phyloP scores from a whole-genome alignment of 2,113 vertebrate species.

The Ovis canadensis region DNA sequence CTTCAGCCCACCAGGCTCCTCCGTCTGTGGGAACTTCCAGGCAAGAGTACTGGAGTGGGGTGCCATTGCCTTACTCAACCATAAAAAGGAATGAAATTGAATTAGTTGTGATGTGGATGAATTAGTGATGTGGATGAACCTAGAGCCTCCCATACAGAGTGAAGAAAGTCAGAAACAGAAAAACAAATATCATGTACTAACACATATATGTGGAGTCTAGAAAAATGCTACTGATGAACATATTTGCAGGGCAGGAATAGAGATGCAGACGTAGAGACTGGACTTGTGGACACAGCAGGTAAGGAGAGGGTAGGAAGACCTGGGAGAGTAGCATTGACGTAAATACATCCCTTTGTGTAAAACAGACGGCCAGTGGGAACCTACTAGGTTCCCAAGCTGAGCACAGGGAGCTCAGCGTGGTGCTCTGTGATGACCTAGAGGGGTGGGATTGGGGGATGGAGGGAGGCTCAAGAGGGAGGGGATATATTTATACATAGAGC shows the following conservation, averaged over 20 bases:
- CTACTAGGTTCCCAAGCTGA: too few relatives aligned
- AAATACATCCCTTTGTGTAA: fast-evolving
- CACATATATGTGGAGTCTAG: neutral
- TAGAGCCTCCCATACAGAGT: neutral
- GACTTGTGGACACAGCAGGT: neutral
- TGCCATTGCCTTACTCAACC: neutral
- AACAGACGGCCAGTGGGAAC: neutral
- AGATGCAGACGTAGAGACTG: neutral
- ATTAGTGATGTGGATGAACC: neutral
- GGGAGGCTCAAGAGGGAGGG: neutral
- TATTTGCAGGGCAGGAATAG: neutral
- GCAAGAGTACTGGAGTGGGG: too few relatives aligned
- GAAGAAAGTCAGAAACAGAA: neutral
- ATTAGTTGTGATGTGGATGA: neutral
- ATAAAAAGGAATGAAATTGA: neutral
- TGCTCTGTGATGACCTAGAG: neutral
- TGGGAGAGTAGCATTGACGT: neutral
- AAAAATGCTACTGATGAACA: neutral
- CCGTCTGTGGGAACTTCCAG: too few relatives aligned
- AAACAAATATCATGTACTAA: neutral
- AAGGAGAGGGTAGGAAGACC: neutral
- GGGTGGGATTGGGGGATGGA: neutral
- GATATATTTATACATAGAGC: neutral
- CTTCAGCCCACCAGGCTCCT: too few relatives aligned
- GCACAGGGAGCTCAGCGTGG: neutral